Conservation (phyloP, 2,113 vertebrate species). For the Lycaon pictus region DNA sequence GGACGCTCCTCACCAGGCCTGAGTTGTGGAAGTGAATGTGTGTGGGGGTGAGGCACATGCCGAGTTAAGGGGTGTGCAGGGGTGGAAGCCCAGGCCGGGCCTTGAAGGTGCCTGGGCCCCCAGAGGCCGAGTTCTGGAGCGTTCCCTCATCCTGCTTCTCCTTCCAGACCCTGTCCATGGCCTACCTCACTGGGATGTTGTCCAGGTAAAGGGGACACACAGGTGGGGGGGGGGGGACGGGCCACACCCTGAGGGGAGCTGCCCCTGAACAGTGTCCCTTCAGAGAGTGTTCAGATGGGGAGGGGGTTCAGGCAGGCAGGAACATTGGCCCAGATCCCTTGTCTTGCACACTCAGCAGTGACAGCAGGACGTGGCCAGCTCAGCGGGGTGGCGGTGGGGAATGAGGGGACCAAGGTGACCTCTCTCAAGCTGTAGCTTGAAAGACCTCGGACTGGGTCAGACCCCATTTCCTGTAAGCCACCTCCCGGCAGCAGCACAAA, state of each 20-base stretch:
- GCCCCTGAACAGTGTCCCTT: background rate
- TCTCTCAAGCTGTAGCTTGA: background rate
- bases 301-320: background rate
- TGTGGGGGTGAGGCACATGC: background rate
- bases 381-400: background rate
- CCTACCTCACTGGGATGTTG: conserved; percentile 97
- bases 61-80: background rate
- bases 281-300: background rate
- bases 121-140: background rate
- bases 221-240: background rate
- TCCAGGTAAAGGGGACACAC: conserved; percentile 83
- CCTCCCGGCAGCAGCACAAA: background rate
- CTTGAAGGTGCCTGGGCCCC: background rate
- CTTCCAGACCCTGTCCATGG: conserved; percentile 94
- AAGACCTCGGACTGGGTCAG: background rate
- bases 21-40: background rate
- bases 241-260: background rate
- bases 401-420: background rate
- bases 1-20: background rate
- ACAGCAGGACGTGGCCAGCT: background rate
- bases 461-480: background rate
- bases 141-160: background rate
- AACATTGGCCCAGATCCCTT: background rate
- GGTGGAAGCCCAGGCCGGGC: background rate
- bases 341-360: background rate